A percentile compares a stretch with the other conserved stretches of the same genome.
These are phyloP conservation scores for Asbolus verrucosus DNA, from an alignment of 1,140 invertebrate genomes.

Conservation along the genomic window DNA sequence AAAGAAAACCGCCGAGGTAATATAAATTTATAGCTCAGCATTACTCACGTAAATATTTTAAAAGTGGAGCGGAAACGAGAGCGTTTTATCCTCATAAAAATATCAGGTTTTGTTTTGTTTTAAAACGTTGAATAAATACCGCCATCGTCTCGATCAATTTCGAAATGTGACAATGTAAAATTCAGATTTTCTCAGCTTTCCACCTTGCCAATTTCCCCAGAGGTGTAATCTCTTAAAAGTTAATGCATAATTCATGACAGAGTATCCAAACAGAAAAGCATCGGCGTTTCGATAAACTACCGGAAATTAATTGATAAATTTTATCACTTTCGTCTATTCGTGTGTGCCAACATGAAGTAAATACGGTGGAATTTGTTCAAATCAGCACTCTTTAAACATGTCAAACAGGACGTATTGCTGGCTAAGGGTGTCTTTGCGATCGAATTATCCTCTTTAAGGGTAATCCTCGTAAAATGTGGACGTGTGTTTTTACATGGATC, in stretches of 20 bases:
- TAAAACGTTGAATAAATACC: conserved; percentile 4
- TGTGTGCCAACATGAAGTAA: no score
- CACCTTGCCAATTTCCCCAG: no score
- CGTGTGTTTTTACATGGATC: conserved; percentile 5
- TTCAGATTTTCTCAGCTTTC: conserved; percentile 24
- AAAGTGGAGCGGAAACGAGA: conserved; percentile 9
- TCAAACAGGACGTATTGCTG: not conserved
- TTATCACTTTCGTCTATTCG: not conserved
- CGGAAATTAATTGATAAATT: conserved; percentile 25
- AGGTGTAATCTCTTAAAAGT: conserved; percentile 18
- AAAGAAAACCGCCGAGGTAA: conserved; percentile 27
- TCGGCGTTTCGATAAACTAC: conserved; percentile 1
- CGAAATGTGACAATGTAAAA: not conserved
- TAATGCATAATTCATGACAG: conserved; percentile 17
- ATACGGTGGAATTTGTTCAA: no score
- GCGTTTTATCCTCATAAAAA: conserved; percentile 5
- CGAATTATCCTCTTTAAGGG: not conserved
- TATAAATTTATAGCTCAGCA: conserved; percentile 34
- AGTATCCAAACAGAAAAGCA: not conserved
- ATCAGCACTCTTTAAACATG: not conserved
- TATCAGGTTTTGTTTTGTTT: conserved; percentile 12
- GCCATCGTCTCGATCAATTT: not conserved
- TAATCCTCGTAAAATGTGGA: not conserved
- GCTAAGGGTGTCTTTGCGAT: not conserved
- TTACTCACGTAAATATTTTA: conserved; percentile 34